These are phyloP conservation scores for Sphaerodactylus townsendi DNA, from an alignment of 2,113 vertebrate species.

Conservation along the genomic window DNA sequence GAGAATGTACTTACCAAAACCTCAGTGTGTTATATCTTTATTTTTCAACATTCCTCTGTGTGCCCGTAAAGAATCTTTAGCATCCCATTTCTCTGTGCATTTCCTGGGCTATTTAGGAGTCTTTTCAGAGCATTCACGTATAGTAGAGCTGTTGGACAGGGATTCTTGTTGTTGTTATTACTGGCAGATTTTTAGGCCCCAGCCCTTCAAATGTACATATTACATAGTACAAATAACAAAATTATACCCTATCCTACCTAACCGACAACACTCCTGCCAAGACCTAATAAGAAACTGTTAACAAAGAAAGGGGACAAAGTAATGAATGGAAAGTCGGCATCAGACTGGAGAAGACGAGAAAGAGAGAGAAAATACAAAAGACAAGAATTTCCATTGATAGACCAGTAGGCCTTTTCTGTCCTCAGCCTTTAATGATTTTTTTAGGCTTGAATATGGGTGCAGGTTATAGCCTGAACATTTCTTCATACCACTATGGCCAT, in stretches of 20 bases:
- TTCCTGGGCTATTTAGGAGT: conserved; percentile 57
- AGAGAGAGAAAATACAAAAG: background rate
- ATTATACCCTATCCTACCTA: background rate
- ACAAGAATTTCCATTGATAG: too few relatives aligned
- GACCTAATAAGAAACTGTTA: too few relatives aligned
- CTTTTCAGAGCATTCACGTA: conserved; percentile 36
- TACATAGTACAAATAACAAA: background rate
- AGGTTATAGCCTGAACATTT: background rate
- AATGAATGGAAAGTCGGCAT: background rate
- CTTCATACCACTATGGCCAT: too few relatives aligned
- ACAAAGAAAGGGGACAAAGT: background rate
- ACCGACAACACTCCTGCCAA: background rate
- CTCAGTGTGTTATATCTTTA: conserved; percentile 28
- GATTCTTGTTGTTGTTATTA: background rate
- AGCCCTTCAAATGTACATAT: background rate
- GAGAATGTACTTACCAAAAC: conserved; percentile 40
- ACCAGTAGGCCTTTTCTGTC: too few relatives aligned
- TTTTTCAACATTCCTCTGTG: conserved; percentile 33
- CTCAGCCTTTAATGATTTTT: background rate
- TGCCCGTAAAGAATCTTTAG: conserved; percentile 34
- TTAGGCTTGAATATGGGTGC: background rate
- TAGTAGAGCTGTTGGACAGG: background rate
- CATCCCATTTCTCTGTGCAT: conserved; percentile 54
- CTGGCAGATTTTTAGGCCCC: background rate
- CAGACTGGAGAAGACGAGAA: background rate